Percentiles rank a stretch among this genome's conserved stretches.
Evolutionary conservation across 2,888 invertebrate species (phyloP).

Genomic region (Stomorhina lunata): DNA sequence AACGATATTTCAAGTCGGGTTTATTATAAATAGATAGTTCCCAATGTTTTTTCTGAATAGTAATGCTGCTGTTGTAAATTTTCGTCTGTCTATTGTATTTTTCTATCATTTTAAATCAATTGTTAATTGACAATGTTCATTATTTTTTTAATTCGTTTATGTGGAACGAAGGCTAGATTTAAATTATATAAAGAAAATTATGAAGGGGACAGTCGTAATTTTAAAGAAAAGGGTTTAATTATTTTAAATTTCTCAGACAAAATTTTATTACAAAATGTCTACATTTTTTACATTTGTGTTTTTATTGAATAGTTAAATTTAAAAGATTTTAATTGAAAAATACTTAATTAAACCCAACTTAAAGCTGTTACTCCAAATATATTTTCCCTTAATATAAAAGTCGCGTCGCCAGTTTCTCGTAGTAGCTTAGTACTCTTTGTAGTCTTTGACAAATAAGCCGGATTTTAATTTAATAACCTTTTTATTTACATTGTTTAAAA

Average conservation of each 20-base stretch:
- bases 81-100: neutral
- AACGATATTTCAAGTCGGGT: neutral
- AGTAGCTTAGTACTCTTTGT: too few species aligned
- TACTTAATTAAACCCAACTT: too few species aligned
- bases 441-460: too few species aligned
- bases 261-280: neutral
- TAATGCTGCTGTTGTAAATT: neutral
- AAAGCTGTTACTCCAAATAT: too few species aligned
- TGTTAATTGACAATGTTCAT: slow-evolving; percentile 25
- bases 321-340: too few species aligned
- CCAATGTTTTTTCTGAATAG: neutral
- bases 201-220: neutral
- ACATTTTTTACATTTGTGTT: neutral
- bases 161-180: neutral
- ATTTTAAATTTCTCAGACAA: neutral
- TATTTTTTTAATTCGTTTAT: neutral
- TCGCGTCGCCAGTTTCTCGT: too few species aligned
- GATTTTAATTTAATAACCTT: too few species aligned
- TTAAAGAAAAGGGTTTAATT: neutral
- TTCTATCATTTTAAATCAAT: too few species aligned
- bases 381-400: too few species aligned
- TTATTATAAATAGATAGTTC: neutral
- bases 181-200: neutral
- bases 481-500: too few species aligned
- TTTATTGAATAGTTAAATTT: too few species aligned